Base-by-base conservation (phyloP, 2,888 invertebrate genomes). In the Tenodera sinensis region DNA sequence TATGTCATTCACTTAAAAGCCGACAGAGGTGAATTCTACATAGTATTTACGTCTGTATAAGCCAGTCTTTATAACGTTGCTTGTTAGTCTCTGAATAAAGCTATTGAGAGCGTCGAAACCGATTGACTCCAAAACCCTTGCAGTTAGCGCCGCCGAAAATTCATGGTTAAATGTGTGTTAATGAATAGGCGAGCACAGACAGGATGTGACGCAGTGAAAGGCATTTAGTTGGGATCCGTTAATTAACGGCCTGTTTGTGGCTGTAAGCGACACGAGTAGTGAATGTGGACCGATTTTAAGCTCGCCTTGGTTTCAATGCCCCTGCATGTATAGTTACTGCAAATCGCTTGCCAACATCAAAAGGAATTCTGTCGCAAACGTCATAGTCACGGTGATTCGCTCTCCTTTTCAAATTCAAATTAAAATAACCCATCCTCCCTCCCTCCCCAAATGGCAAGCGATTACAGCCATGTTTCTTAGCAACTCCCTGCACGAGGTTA, bases 131-230 rank as follows among this genome's bases (percentile, higher is more conserved):
- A 71, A 71, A 71, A 71, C 20, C 54, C 54, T 71, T 71, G 54
- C 54, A 71, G 54, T 71, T 71, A 20, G 54, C 54, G 54, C 54
- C 54, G 54, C 20, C 54, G 54, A 87, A 83, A 87, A 87, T 87
- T 87, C 87, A 87, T 83, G 83, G 87, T 87, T 87, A 87, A 87
- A 87, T 87, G 87, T 87, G 30, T 87, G 87, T 81, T 87, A 87
- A 87, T 87, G 87, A 87, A 87, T 87, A 87, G 87, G 20, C 20
- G 54, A 20, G 54, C 6, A 71, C 25, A 20, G 54, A 71, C 42
- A 12, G 42, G 12, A 42, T 42, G 42, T 42, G 30, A 30, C 47
- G 47, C 9, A 47, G 12, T 47, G 20, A 71, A 71, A 71, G 54
- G 54, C 54, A 71, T 71, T 71, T 71, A 71, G 54, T 71, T 71